Base-by-base conservation (phyloP, 2,888 invertebrate species). In the Trachelus tabidus region DNA sequence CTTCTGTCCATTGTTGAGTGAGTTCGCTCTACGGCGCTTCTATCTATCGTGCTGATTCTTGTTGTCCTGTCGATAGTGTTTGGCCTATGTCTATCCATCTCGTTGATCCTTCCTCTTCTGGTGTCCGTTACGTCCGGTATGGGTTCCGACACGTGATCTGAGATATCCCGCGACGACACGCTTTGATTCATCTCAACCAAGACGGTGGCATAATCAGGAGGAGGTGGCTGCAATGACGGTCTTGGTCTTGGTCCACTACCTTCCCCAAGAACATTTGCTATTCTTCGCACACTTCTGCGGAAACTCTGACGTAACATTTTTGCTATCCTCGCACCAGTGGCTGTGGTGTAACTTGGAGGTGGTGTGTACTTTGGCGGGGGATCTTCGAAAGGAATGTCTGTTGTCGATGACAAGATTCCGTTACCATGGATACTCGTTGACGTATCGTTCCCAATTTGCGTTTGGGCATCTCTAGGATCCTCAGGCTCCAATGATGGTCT, bases 281-380 rank as follows among this genome's bases (percentile, higher is more conserved):
- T 92, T 15, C 97, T 94, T 80, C 97, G 92, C 75, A 97, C 95
- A 90, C 97, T 97, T 77, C 97, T 93, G 56, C 97, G 92, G 75
- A 97, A 94, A 84, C 97, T 97, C 87, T 96, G 95, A 0, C 97
- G 93, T 37, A 96, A 88, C 86, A 96, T 92, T 88, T 95, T 96
- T 11, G 96, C 95, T 79, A 97, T 93, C 69, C 97, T 92, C 0
- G 97, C 97, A 1, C 98, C 97, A 0, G 98, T 98, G 1, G 98
- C 98, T 6, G 97, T 97, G 40, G 97, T 97, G 90, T 98, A 98
- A 0, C 97, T 97, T 0, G 98, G 98, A 3, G 98, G 98, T 0
- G 98, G 98, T 0, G 97, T 98, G 92, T 98, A 98, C 91, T 98
- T 98, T 75, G 98, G 98, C 4, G 97, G 97, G 1, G 97, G 97